Base-by-base conservation (phyloP, 2,113 vertebrate genomes). In the Leptosomus discolor region DNA sequence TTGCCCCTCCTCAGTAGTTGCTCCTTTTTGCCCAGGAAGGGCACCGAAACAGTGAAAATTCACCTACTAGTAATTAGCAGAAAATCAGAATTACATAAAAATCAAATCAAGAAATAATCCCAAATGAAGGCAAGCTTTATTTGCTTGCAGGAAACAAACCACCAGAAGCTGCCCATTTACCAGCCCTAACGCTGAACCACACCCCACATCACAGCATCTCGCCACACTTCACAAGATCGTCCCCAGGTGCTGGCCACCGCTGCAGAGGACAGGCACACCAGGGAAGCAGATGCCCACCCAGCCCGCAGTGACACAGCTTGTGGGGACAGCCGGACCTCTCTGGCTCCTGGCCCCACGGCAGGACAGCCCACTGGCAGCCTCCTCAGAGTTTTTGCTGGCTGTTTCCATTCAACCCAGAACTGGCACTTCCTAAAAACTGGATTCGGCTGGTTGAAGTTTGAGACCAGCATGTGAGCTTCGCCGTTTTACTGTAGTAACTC, bases 221-320 rank as follows among this genome's bases (percentile, higher is more conserved):
- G 2, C 13, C 26, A 8, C 0, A 0, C 27, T 74, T 23, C 80
- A 20, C 15, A 4, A 15, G 27, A 26, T 17, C 63, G 5, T 6
- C 18, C 50, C 16, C 43, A 7, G 26, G 29, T 2, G 26, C 67
- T 8, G 19, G 48, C 15, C 13, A 3, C 48, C 0, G 2, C 45
- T 32, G 19, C 2, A 0, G 63, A 48, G 21, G 12, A 70, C 15
- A 1, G 48, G 36, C 17, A 32, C 9, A 3, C 46, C 2, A 0
- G 34, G 32, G 29, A 12, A 43, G 34, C 32, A 39, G 24, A 26
- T 7, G 56, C 30, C 29, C 61, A n/a, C 48, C 27, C 68, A 57
- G 30, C 12, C 54, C 0, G 1, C 36, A n/a, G 22, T 1, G 54
- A 36, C 15, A 23, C 3, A 5, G 53, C 21, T 1, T 1, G n/a